A percentile compares a stretch with the other conserved stretches of the same genome.
These are phyloP conservation scores for Venustoraphidia nigricollis DNA, from an alignment of 2,888 invertebrate species.

Conservation along the genomic window DNA sequence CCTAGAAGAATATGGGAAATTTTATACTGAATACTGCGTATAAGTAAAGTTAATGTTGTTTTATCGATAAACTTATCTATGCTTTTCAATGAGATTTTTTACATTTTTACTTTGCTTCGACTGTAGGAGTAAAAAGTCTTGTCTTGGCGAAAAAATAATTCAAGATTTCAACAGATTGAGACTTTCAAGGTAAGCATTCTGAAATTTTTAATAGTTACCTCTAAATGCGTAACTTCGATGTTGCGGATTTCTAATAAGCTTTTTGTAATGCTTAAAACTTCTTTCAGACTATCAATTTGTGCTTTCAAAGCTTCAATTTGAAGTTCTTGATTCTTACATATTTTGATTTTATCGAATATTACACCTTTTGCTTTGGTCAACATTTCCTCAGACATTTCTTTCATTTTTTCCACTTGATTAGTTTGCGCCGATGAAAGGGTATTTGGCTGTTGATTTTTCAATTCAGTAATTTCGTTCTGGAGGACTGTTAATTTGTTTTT, in stretches of 20 bases:
- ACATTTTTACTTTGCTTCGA: too few species aligned
- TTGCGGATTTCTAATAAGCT: conserved; percentile 65
- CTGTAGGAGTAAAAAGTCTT: too few species aligned
- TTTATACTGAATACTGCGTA: neutral
- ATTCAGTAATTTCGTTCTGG: conserved; percentile 22
- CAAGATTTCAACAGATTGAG: too few species aligned
- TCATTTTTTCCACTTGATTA: conserved; percentile 20
- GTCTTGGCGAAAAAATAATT: too few species aligned
- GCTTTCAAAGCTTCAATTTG: conserved; percentile 56
- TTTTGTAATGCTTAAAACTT: conserved; percentile 68
- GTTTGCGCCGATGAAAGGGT: conserved; percentile 19
- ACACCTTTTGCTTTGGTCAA: conserved; percentile 51
- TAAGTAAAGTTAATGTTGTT: neutral
- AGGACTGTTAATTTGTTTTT: conserved; percentile 26
- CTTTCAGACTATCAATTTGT: conserved; percentile 62
- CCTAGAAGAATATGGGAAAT: conserved; percentile 20
- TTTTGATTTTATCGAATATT: conserved; percentile 60
- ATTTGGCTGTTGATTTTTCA: conserved; percentile 15
- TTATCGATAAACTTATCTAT: neutral
- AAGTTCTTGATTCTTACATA: conserved; percentile 62
- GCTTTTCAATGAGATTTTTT: neutral
- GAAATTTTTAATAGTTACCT: conserved; percentile 25
- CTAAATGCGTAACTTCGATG: conserved; percentile 61
- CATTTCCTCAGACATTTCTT: conserved; percentile 33
- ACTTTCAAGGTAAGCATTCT: too few species aligned